A percentile compares a stretch with the other conserved stretches of the same genome.
phyloP scores from a whole-genome alignment of 2,113 vertebrate genomes.

The Pterocles orientalis region DNA sequence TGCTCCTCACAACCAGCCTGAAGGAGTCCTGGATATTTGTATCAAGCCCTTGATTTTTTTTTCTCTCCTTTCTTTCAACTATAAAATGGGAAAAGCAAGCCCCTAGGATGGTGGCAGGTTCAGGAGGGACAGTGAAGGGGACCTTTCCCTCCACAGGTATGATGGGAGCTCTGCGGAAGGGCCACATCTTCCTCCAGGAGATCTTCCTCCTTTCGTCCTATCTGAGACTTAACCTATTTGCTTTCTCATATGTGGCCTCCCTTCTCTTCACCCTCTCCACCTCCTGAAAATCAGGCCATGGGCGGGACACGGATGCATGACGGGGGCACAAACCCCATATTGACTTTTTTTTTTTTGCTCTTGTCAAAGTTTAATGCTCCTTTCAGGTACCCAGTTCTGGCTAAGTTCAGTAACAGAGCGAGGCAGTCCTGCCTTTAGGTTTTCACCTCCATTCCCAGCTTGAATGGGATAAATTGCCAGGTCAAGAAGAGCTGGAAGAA shows the following conservation, averaged over 20 bases:
- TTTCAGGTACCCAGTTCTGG: not conserved
- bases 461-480: not conserved
- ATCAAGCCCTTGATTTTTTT: not conserved
- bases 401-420: not conserved
- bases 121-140: not conserved
- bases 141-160: not conserved
- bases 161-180: not conserved
- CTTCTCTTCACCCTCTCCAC: not conserved
- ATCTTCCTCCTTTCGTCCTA: not conserved
- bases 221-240: not conserved
- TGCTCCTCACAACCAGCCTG: not conserved
- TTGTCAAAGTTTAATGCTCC: not conserved
- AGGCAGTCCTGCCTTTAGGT: not conserved
- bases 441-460: not conserved
- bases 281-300: not conserved
- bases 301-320: not conserved
- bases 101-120: not conserved
- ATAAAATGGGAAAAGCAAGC: not conserved
- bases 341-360: not conserved
- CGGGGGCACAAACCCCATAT: not conserved
- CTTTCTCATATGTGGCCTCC: not conserved
- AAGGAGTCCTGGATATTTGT: not conserved
- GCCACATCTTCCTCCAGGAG: not conserved
- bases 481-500: not conserved
- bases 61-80: not conserved